Percentiles rank a stretch among this genome's conserved stretches.
Conservation (phyloP, 2,888 invertebrate genomes). For the Epinotia brunnichana region DNA sequence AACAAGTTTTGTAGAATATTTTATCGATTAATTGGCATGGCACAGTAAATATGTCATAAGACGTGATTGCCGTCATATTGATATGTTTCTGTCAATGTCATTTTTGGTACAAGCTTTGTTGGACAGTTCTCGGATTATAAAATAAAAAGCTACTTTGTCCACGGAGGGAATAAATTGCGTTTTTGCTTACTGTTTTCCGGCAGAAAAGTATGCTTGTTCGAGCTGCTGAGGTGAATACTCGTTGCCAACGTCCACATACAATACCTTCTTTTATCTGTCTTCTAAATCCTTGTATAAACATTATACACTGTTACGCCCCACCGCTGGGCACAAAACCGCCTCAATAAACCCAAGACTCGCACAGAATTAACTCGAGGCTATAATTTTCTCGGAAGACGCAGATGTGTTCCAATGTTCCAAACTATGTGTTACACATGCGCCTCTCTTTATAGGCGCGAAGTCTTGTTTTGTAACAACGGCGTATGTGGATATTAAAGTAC, state of each 20-base stretch:
- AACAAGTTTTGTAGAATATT: no score
- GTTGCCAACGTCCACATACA: neutral
- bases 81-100: no score
- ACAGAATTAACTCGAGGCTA: slow-evolving; percentile 9
- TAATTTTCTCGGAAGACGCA: slow-evolving; percentile 13
- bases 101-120: no score
- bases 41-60: no score
- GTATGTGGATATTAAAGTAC: neutral
- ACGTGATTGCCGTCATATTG: no score
- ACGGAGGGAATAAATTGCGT: no score
- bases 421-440: slow-evolving; percentile 13
- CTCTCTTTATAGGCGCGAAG: slow-evolving; percentile 1
- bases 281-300: neutral
- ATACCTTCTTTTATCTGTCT: neutral
- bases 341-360: slow-evolving; percentile 4
- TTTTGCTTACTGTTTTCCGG: no score
- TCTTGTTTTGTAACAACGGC: neutral
- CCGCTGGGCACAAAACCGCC: slow-evolving; percentile 10
- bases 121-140: no score
- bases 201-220: no score
- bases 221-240: no score
- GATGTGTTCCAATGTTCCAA: slow-evolving; percentile 5
- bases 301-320: slow-evolving; percentile 11
- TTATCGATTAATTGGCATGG: no score
- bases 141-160: no score